phyloP scores from a whole-genome alignment of 2,113 vertebrate genomes.

The Manacus vitellinus region DNA sequence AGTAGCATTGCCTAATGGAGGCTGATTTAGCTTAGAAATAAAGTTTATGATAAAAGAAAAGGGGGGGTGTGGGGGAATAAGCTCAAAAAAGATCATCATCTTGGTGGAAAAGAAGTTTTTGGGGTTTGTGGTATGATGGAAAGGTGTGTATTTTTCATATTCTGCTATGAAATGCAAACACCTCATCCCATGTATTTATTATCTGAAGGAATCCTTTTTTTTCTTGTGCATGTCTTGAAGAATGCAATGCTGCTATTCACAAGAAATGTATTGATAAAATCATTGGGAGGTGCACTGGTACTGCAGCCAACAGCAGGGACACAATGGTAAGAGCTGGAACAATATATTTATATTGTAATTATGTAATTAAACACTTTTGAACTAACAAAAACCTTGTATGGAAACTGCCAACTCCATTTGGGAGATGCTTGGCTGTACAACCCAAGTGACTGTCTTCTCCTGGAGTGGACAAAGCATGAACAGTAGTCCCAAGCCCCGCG shows the following conservation, averaged over 20 bases:
- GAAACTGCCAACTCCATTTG: background rate
- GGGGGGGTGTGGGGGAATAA: background rate
- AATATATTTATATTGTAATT: background rate
- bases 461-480: background rate
- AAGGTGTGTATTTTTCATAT: background rate
- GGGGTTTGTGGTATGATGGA: background rate
- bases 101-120: background rate
- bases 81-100: background rate
- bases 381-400: background rate
- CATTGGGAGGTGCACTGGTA: slow-evolving; percentile 95
- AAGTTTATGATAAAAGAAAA: background rate
- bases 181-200: background rate
- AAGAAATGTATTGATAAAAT: slow-evolving; percentile 99
- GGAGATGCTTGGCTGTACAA: background rate
- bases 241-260: slow-evolving; percentile 99
- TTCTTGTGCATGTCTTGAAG: slow-evolving; percentile 70
- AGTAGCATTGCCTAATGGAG: background rate
- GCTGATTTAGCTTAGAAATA: background rate
- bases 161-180: background rate
- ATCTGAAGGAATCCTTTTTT: slow-evolving; percentile 16
- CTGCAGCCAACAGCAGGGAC: slow-evolving; percentile 95
- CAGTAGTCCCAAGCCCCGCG: background rate
- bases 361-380: background rate
- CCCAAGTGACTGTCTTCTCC: background rate
- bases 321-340: slow-evolving; percentile 85